phyloP scores from a whole-genome alignment of 2,888 invertebrate genomes.

The Metallyticus violacea region DNA sequence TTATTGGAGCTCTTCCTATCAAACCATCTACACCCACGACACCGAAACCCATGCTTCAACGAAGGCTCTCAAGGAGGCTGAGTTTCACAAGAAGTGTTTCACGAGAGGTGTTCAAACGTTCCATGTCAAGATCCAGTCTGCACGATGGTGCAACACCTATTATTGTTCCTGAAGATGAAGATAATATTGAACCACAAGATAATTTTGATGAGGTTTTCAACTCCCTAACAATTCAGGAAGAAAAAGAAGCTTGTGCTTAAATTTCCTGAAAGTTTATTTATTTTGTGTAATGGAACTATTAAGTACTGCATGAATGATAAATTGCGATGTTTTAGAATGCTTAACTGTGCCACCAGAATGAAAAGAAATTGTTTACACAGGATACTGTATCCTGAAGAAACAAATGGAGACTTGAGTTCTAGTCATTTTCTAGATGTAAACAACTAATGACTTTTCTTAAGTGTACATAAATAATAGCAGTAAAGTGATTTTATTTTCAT shows the following conservation, averaged over 20 bases:
- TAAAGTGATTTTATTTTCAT: too few relatives aligned
- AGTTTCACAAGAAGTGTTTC: slow-evolving; percentile 58
- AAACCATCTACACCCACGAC: slow-evolving; percentile 37
- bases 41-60: slow-evolving; percentile 5
- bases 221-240: slow-evolving; percentile 21
- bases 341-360: too few relatives aligned
- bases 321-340: too few relatives aligned
- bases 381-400: neutral
- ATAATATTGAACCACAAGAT: slow-evolving; percentile 26
- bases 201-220: slow-evolving; percentile 30
- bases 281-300: too few relatives aligned
- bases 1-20: slow-evolving; percentile 40
- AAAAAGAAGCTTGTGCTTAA: slow-evolving; percentile 32
- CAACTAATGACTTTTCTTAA: too few relatives aligned
- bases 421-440: neutral
- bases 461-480: too few relatives aligned
- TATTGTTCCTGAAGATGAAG: slow-evolving; percentile 35
- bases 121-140: slow-evolving; percentile 33
- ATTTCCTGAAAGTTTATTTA: neutral
- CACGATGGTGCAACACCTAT: slow-evolving; percentile 37
- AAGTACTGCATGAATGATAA: too few relatives aligned
- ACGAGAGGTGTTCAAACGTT: slow-evolving; percentile 48
- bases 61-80: slow-evolving; percentile 46
- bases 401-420: neutral
- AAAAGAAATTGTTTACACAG: too few relatives aligned